Evolutionary conservation across 37 sponge, comb jelly and placozoan species (phyloP).

Genomic region (Ephydatia muelleri): DNA sequence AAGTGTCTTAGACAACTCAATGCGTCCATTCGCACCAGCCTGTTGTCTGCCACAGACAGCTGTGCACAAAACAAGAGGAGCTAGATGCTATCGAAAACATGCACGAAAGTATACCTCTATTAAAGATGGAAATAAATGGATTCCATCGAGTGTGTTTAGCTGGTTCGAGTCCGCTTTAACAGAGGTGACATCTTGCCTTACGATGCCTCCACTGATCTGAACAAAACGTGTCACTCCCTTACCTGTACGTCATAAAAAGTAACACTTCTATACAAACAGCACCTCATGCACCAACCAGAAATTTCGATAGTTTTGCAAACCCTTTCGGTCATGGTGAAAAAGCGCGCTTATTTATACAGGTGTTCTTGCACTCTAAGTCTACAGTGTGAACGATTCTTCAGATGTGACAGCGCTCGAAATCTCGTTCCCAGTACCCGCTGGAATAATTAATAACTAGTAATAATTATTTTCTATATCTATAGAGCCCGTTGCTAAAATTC

Average conservation of each 20-base stretch:
- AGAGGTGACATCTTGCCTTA: conserved; percentile 12
- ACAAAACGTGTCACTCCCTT: conserved; percentile 15
- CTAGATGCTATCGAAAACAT: neutral
- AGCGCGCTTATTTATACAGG: no score
- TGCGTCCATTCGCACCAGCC: conserved; percentile 42
- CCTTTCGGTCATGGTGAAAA: neutral
- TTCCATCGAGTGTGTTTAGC: conserved; percentile 48
- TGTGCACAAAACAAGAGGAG: neutral
- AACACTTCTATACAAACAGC: neutral
- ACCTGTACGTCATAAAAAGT: conserved; percentile 18
- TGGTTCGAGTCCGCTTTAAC: conserved; percentile 56
- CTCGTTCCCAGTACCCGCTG: no score
- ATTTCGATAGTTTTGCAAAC: neutral
- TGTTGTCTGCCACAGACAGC: conserved; percentile 60
- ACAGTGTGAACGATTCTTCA: no score
- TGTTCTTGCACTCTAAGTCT: no score
- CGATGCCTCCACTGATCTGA: conserved; percentile 9
- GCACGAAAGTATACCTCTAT: conserved; percentile 38
- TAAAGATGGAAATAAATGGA: conserved; percentile 41
- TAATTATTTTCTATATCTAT: no score
- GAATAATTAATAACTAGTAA: no score
- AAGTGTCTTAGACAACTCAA: conserved; percentile 28
- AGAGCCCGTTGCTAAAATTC: no score
- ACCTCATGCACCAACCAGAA: neutral
- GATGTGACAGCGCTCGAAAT: no score